phyloP scores from a whole-genome alignment of 2,888 invertebrate species.

The Catocala fraxini region DNA sequence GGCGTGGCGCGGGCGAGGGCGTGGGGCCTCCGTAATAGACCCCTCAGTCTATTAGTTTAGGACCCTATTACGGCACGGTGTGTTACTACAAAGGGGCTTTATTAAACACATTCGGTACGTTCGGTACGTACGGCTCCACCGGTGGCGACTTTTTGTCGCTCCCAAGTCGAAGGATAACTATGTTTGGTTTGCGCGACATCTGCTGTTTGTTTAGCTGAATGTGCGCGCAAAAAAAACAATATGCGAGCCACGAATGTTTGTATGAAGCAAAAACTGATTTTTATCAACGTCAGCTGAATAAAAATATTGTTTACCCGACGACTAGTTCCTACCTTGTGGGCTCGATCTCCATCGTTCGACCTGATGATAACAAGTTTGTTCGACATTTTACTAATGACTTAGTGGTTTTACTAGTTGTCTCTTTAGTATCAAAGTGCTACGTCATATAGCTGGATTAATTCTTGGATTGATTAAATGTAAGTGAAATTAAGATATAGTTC shows the following conservation, averaged over 20 bases:
- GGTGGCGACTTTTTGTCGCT: conserved; percentile 63
- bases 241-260: conserved; percentile 59
- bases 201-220: conserved; percentile 75
- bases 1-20: conserved; percentile 34
- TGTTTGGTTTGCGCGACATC: conserved; percentile 72
- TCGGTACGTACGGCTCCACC: conserved; percentile 42
- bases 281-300: conserved; percentile 65
- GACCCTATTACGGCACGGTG: conserved; percentile 77
- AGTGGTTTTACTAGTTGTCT: too few species aligned
- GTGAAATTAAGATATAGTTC: too few species aligned
- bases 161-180: conserved; percentile 70
- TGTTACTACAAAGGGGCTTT: conserved; percentile 76
- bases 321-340: conserved; percentile 33
- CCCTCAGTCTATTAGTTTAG: conserved; percentile 81
- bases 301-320: conserved; percentile 49
- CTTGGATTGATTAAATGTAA: too few species aligned
- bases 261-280: conserved; percentile 69
- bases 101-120: conserved; percentile 67
- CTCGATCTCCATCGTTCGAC: conserved; percentile 29
- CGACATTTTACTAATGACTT: too few species aligned
- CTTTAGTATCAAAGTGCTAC: too few species aligned
- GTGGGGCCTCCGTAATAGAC: conserved; percentile 57
- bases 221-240: conserved; percentile 69
- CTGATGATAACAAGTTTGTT: conserved; percentile 40
- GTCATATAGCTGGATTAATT: too few species aligned